Percentiles rank a stretch among this genome's conserved stretches.
These are phyloP conservation scores for Hippoglossus hippoglossus DNA, from an alignment of 2,797 vertebrate species.

Conservation along the genomic window DNA sequence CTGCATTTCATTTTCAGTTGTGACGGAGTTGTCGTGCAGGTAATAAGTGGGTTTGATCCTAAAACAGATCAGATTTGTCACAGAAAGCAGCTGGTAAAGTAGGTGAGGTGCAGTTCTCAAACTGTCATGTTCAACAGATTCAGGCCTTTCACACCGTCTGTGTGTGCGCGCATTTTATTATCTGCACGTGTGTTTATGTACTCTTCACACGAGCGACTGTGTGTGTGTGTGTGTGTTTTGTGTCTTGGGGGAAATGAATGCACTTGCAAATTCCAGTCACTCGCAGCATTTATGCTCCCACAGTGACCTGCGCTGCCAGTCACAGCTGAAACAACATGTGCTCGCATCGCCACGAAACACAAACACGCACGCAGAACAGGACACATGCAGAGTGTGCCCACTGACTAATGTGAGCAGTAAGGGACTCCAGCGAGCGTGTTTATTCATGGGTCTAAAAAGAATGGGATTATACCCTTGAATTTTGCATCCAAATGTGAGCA, in stretches of 20 bases:
- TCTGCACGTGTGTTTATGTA: neutral
- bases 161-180: neutral
- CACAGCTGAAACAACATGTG: constrained; percentile 59
- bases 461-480: neutral
- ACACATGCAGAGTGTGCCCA: constrained; percentile 8
- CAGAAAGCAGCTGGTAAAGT: constrained; percentile 47
- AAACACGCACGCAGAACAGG: neutral
- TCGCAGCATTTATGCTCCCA: constrained; percentile 31
- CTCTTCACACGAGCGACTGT: constrained; percentile 20
- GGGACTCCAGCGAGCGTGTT: constrained; percentile 9
- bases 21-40: constrained; percentile 50
- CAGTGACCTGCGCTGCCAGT: constrained; percentile 50
- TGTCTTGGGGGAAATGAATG: constrained; percentile 25
- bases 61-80: constrained; percentile 57
- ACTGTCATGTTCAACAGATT: constrained; percentile 35
- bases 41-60: constrained; percentile 50
- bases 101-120: constrained; percentile 18
- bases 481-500: neutral
- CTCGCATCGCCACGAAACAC: constrained; percentile 19
- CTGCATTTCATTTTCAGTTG: constrained; percentile 65
- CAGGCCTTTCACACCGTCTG: neutral
- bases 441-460: constrained; percentile 1
- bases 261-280: constrained; percentile 47
- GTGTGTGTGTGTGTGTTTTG: constrained; percentile 19
- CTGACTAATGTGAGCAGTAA: constrained; percentile 10